Percentiles rank a stretch among this genome's conserved stretches.
phyloP scores from a whole-genome alignment of 2,888 invertebrate species.

The Pseudococcus longispinus region DNA sequence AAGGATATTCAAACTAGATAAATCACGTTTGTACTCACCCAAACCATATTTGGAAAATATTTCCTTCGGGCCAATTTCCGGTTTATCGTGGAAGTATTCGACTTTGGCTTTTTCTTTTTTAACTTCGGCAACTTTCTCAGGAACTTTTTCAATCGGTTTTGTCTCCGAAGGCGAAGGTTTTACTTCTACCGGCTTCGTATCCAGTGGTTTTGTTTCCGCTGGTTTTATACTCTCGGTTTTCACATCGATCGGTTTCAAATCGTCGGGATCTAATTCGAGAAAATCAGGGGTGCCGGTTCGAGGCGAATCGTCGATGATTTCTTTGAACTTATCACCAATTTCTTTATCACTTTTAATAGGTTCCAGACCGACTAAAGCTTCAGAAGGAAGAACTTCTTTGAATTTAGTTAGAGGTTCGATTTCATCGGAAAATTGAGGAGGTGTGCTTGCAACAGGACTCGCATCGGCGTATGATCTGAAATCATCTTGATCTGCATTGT shows the following conservation, averaged over 20 bases:
- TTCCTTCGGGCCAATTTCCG: slow-evolving; percentile 72
- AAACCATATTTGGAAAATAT: slow-evolving; percentile 77
- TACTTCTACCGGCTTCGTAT: not conserved
- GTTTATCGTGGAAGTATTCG: slow-evolving; percentile 53
- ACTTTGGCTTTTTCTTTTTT: slow-evolving; percentile 20
- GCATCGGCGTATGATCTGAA: not conserved
- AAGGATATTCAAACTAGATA: not conserved
- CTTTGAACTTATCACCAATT: slow-evolving; percentile 6
- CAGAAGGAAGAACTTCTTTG: not conserved
- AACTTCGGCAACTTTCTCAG: slow-evolving; percentile 11
- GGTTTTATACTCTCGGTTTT: not conserved
- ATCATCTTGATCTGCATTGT: not conserved
- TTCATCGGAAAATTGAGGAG: not conserved
- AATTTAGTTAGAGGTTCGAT: not conserved
- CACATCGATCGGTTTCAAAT: not conserved
- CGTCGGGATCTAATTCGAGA: not conserved
- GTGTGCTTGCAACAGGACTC: not conserved
- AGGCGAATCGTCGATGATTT: slow-evolving; percentile 7
- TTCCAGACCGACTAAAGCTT: not conserved
- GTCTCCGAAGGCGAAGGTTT: not conserved
- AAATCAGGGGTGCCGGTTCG: slow-evolving; percentile 2
- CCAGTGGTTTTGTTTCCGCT: not conserved
- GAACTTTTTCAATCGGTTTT: not conserved
- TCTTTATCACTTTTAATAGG: not conserved
- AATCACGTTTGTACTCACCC: slow-evolving; percentile 67